Percentiles rank a stretch among this genome's conserved stretches.
phyloP scores from a whole-genome alignment of 2,797 vertebrate species.

The Potorous gilbertii region DNA sequence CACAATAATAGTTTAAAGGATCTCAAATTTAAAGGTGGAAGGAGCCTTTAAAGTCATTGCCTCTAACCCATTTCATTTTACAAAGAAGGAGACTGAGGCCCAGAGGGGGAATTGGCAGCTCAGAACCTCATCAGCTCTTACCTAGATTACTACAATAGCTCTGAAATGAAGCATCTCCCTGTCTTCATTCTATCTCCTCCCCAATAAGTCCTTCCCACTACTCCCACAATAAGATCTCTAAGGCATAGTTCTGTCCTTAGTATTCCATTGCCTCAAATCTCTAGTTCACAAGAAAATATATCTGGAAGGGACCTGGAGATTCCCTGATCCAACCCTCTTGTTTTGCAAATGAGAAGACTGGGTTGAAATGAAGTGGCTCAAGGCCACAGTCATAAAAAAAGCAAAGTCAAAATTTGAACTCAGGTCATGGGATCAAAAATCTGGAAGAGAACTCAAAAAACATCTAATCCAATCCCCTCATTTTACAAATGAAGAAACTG shows the following conservation, averaged over 20 bases:
- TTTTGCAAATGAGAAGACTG: too few species aligned
- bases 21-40: neutral
- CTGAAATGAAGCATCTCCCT: neutral
- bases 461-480: too few species aligned
- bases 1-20: neutral
- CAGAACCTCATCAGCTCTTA: neutral
- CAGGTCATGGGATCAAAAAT: too few species aligned
- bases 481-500: neutral
- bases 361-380: too few species aligned
- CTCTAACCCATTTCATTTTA: neutral
- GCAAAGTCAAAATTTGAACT: too few species aligned
- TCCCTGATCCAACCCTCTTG: neutral
- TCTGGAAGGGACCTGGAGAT: neutral
- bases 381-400: too few species aligned
- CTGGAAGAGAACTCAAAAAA: too few species aligned
- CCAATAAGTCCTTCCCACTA: neutral
- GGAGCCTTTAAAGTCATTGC: neutral
- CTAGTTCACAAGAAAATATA: neutral
- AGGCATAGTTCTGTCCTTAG: neutral
- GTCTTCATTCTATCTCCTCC: neutral
- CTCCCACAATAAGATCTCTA: neutral
- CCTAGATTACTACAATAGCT: neutral
- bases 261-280: neutral
- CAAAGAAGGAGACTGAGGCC: neutral
- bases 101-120: neutral